phyloP scores from a whole-genome alignment of 2,113 vertebrate genomes.

The Toxostoma redivivum region DNA sequence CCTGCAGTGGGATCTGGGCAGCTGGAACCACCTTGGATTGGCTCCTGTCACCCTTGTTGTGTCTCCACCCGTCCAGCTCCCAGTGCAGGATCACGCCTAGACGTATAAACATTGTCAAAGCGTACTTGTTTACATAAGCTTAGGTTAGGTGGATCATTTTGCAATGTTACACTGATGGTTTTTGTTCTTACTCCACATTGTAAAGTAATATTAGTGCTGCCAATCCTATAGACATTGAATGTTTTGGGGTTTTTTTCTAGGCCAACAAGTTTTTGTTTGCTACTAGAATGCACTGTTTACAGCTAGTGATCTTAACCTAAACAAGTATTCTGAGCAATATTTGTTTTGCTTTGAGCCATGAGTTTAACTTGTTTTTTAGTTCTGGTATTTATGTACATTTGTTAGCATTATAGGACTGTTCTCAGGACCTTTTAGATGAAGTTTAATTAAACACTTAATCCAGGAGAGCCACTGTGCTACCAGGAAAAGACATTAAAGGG shows the following conservation, averaged over 20 bases:
- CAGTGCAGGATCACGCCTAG: not conserved
- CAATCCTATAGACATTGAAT: slow-evolving; percentile 47
- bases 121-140: slow-evolving; percentile 72
- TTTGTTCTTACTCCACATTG: not conserved
- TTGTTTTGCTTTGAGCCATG: slow-evolving; percentile 48
- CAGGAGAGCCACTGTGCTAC: not conserved
- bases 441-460: not conserved
- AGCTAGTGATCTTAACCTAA: not conserved
- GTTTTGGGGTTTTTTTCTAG: not conserved
- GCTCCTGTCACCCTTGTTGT: not conserved
- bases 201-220: slow-evolving; percentile 63
- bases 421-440: slow-evolving; percentile 46
- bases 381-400: slow-evolving; percentile 27
- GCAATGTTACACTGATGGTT: slow-evolving; percentile 15
- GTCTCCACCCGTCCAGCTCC: not conserved
- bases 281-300: slow-evolving; percentile 39
- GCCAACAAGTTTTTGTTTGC: slow-evolving; percentile 18
- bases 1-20: not conserved
- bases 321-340: slow-evolving; percentile 34
- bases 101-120: slow-evolving; percentile 17
- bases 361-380: not conserved
- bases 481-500: not conserved
- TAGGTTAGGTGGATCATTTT: slow-evolving; percentile 46
- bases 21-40: not conserved
- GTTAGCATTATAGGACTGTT: not conserved